phyloP scores from a whole-genome alignment of 1,140 invertebrate genomes.

The Trinorchestia longiramus region DNA sequence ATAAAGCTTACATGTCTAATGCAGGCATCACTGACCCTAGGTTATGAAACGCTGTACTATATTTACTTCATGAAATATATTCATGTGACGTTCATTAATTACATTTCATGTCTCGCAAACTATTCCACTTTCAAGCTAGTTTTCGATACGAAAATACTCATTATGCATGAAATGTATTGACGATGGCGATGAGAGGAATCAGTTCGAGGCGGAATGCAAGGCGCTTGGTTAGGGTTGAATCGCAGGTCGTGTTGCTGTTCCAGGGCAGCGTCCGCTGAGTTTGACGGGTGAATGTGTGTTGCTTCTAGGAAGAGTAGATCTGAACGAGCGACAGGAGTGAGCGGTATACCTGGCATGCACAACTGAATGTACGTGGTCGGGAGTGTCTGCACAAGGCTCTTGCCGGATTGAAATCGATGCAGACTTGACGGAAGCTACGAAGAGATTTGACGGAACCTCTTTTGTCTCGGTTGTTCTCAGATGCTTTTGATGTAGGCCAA shows the following conservation, averaged over 20 bases:
- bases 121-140: neutral
- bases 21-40: neutral
- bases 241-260: too few relatives aligned
- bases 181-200: neutral
- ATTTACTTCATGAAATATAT: neutral
- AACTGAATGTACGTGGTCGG: neutral
- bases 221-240: too few relatives aligned
- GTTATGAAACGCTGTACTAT: too few relatives aligned
- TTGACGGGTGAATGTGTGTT: neutral
- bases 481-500: neutral
- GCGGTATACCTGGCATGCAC: neutral
- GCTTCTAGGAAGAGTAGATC: neutral
- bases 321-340: too few relatives aligned
- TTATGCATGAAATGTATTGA: neutral
- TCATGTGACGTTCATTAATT: neutral
- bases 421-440: neutral
- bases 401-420: neutral
- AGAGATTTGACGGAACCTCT: neutral
- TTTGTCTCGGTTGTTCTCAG: neutral
- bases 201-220: neutral
- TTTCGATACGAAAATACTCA: neutral
- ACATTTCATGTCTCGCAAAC: neutral
- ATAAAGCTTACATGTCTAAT: neutral
- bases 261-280: too few relatives aligned
- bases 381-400: neutral